These are phyloP conservation scores for Neolamprologus cancellatus DNA, from an alignment of 2,113 vertebrate species.

Conservation along the genomic window DNA sequence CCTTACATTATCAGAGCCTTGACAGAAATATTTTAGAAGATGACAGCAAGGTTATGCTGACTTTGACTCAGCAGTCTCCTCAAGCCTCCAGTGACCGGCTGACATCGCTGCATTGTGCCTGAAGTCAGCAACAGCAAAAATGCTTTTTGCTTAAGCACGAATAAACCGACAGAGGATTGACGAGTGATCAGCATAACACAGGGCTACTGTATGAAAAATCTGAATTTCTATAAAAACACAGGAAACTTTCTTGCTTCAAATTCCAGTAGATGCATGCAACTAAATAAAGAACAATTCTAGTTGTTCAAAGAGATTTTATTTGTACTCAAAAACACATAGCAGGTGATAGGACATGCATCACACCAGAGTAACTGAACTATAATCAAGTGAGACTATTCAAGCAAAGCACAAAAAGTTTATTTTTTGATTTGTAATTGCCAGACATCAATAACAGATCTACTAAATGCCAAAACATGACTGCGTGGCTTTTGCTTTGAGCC, in stretches of 20 bases:
- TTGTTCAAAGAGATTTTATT: not conserved
- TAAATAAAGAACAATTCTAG: not conserved
- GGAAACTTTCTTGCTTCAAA: not conserved
- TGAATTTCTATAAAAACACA: rapidly evolving
- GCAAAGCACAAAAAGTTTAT: not conserved
- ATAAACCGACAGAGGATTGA: not conserved
- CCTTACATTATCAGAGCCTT: not conserved
- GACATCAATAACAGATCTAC: not conserved
- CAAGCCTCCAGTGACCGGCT: not conserved
- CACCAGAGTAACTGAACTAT: not conserved
- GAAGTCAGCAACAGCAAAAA: constrained; percentile 2
- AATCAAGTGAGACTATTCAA: not conserved
- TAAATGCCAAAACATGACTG: not conserved
- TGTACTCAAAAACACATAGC: not conserved
- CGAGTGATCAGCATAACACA: rapidly evolving
- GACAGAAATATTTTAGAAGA: not conserved
- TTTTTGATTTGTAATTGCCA: not conserved
- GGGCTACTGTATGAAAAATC: not conserved
- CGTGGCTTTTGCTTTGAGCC: not conserved
- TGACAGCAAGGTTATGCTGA: not conserved
- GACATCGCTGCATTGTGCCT: not conserved
- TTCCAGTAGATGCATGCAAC: not conserved
- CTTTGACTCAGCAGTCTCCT: constrained; percentile 29
- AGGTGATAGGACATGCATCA: not conserved
- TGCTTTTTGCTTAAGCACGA: not conserved